Percentiles rank a stretch among this genome's conserved stretches.
Conservation (phyloP, 1,140 invertebrate species). For the Drosophila yakuba region DNA sequence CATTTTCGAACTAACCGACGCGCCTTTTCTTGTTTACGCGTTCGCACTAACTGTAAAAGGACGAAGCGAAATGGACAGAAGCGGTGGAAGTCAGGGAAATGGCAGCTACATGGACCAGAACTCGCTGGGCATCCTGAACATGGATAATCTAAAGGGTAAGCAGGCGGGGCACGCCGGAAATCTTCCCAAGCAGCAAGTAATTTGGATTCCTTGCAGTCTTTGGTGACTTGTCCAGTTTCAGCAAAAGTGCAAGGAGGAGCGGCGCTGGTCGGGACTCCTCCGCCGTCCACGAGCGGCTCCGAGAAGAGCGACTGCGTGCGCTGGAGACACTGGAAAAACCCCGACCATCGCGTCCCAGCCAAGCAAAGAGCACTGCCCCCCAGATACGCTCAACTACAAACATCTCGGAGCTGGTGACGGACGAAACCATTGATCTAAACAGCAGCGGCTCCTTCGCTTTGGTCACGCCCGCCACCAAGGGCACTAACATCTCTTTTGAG, state of each 20-base stretch:
- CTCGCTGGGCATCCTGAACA: slow-evolving; percentile 74
- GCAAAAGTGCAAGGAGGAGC: slow-evolving; percentile 27
- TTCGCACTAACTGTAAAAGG: slow-evolving; percentile 18
- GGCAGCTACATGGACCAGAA: slow-evolving; percentile 57
- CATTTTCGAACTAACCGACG: slow-evolving; percentile 63
- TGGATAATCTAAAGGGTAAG: slow-evolving; percentile 74
- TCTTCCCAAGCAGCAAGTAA: not conserved
- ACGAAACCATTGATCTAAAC: slow-evolving; percentile 76
- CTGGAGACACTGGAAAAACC: slow-evolving; percentile 56
- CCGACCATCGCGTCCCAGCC: slow-evolving; percentile 20
- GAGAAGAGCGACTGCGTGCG: slow-evolving; percentile 64
- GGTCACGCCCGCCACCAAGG: slow-evolving; percentile 37
- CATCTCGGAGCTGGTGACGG: slow-evolving; percentile 73
- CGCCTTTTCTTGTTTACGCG: slow-evolving; percentile 59
- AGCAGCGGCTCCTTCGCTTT: slow-evolving; percentile 47
- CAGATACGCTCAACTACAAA: slow-evolving; percentile 50
- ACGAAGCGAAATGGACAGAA: slow-evolving; percentile 56
- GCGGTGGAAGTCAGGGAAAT: slow-evolving; percentile 14
- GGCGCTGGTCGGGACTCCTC: slow-evolving; percentile 29
- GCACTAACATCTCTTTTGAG: slow-evolving; percentile 69
- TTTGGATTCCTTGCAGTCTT: slow-evolving; percentile 55
- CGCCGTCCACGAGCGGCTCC: slow-evolving; percentile 62
- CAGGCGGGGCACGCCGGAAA: not conserved
- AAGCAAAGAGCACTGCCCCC: not conserved
- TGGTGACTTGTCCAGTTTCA: slow-evolving; percentile 66